A percentile compares a stretch with the other conserved stretches of the same genome.
Conservation (phyloP, 2,888 invertebrate species). For the Tethea ocularis region DNA sequence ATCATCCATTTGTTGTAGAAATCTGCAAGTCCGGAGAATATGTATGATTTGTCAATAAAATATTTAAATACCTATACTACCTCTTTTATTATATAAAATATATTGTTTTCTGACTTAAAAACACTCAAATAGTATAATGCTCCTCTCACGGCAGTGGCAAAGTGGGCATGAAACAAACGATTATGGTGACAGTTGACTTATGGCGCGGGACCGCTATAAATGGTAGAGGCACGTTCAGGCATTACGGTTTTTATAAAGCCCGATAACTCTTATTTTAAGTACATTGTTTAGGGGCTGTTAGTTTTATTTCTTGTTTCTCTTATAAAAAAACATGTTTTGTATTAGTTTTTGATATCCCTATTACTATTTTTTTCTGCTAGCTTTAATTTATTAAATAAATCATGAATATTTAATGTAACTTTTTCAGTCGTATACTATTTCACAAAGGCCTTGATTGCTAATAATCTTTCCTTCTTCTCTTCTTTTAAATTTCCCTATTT, state of each 20-base stretch:
- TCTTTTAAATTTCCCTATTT: too few species aligned
- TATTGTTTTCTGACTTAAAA: background rate
- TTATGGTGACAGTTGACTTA: slow-evolving; percentile 60
- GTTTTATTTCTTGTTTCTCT: background rate
- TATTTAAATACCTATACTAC: too few species aligned
- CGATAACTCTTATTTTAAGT: slow-evolving; percentile 2
- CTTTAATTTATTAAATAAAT: too few species aligned
- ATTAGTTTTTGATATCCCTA: too few species aligned
- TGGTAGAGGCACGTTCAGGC: slow-evolving; percentile 26
- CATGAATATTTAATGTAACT: too few species aligned
- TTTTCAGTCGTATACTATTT: too few species aligned
- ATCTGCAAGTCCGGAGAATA: too few species aligned
- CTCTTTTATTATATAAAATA: background rate
- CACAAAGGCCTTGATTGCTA: too few species aligned
- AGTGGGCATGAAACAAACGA: slow-evolving; percentile 56
- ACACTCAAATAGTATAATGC: slow-evolving; percentile 32
- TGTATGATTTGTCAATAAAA: too few species aligned
- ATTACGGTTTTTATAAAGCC: slow-evolving; percentile 10
- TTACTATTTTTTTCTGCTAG: too few species aligned
- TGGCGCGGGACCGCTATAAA: slow-evolving; percentile 40
- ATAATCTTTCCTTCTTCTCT: too few species aligned
- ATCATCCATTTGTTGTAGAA: too few species aligned
- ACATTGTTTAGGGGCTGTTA: slow-evolving; percentile 1
- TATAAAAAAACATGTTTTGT: background rate
- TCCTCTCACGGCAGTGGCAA: slow-evolving; percentile 35